Percentiles rank a stretch among this genome's conserved stretches.
phyloP scores from a whole-genome alignment of 92 coral and sea anemone species.

The Scolanthus callimorphus region DNA sequence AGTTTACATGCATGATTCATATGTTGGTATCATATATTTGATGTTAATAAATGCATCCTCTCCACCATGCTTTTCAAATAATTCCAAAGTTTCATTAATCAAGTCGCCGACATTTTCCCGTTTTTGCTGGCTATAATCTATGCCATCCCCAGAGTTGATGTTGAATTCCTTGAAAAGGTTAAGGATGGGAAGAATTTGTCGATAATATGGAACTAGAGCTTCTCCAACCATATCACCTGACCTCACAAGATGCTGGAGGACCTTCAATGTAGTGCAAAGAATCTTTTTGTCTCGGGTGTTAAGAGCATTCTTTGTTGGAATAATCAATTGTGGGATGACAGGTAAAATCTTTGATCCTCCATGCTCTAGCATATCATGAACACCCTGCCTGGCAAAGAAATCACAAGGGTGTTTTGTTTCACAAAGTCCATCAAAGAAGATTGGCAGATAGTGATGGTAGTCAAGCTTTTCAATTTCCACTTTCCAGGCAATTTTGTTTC shows the following conservation, averaged over 20 bases:
- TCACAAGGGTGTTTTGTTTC: conserved; percentile 95
- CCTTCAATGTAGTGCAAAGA: conserved; percentile 90
- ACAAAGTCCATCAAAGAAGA: conserved; percentile 95
- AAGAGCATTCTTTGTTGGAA: conserved; percentile 90
- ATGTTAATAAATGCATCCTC: conserved; percentile 98
- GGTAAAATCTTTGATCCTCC: conserved; percentile 93
- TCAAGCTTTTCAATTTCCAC: conserved; percentile 97
- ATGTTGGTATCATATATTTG: conserved; percentile 99
- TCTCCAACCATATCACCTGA: conserved; percentile 91
- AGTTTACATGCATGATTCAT: conserved; percentile 93
- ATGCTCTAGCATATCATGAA: conserved; percentile 98
- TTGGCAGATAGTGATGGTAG: conserved; percentile 96
- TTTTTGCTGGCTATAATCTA: conserved; percentile 98
- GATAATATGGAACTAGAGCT: conserved; percentile 96
- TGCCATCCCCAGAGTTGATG: conserved; percentile 96
- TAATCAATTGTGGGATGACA: conserved; percentile 94
- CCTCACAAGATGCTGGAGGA: conserved; percentile 82
- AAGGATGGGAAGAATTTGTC: conserved; percentile 93
- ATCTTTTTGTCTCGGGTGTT: conserved; percentile 81
- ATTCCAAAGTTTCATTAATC: conserved; percentile 94
- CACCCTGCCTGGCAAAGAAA: conserved; percentile 97
- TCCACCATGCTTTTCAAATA: conserved; percentile 88
- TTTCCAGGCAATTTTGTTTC: conserved; percentile 99
- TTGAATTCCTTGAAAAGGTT: conserved; percentile 92
- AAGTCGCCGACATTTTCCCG: conserved; percentile 95